Conservation (phyloP, 2,888 invertebrate species). For the Melanargia galathea region DNA sequence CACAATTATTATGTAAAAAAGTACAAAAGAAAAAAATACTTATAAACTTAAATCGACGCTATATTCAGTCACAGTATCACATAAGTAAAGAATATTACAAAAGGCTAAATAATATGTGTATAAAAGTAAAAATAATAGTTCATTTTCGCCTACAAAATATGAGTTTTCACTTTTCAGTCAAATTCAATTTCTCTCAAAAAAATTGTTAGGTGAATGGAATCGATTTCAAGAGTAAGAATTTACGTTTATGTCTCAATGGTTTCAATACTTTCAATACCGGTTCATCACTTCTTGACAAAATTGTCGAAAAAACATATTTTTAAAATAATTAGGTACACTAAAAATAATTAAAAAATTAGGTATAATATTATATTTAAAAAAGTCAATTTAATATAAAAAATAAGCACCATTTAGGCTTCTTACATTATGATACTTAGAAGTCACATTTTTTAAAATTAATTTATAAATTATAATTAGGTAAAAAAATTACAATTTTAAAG, state of each 20-base stretch:
- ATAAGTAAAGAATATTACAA: slow-evolving; percentile 40
- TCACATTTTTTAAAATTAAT: slow-evolving; percentile 12
- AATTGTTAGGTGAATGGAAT: too few relatives aligned
- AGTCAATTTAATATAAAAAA: slow-evolving; percentile 23
- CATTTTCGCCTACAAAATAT: background rate
- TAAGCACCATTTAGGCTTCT: slow-evolving; percentile 23
- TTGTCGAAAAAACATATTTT: too few relatives aligned
- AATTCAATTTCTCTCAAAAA: background rate
- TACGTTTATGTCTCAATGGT: too few relatives aligned
- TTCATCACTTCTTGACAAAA: background rate
- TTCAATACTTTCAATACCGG: too few relatives aligned
- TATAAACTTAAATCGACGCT: slow-evolving; percentile 24
- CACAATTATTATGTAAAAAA: slow-evolving; percentile 41
- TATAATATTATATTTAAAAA: slow-evolving; percentile 12
- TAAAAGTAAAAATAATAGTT: slow-evolving; percentile 28
- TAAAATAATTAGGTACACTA: background rate
- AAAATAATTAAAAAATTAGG: background rate
- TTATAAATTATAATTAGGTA: slow-evolving; percentile 7
- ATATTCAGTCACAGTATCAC: slow-evolving; percentile 52
- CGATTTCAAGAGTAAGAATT: too few relatives aligned
- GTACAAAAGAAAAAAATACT: slow-evolving; percentile 41
- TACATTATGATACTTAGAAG: slow-evolving; percentile 4
- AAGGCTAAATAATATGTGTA: slow-evolving; percentile 21
- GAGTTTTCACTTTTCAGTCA: slow-evolving; percentile 15
- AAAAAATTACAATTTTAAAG: background rate